Conservation (phyloP, 2,113 vertebrate species). For the Hippoglossus stenolepis region DNA sequence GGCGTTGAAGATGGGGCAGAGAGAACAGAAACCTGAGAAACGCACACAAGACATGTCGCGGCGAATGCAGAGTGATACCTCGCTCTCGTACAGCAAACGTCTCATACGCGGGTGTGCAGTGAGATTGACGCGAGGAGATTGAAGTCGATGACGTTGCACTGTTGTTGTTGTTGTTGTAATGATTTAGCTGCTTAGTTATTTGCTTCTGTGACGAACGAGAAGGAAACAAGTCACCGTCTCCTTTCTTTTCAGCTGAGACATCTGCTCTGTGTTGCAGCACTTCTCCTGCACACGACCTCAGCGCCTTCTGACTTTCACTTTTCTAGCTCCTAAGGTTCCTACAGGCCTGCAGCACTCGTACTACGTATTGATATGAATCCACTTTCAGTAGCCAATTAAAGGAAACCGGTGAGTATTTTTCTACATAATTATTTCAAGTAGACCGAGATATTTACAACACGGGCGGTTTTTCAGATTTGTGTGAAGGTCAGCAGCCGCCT, state of each 20-base stretch:
- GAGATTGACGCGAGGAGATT: slow-evolving; percentile 41
- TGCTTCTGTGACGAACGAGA: slow-evolving; percentile 58
- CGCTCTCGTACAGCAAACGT: slow-evolving; percentile 83
- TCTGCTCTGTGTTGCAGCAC: background rate
- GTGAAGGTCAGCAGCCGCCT: slow-evolving; percentile 43
- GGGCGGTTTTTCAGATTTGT: slow-evolving; percentile 15
- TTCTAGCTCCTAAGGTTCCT: slow-evolving; percentile 31
- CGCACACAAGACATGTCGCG: slow-evolving; percentile 89
- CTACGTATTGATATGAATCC: slow-evolving; percentile 33
- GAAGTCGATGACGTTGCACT: slow-evolving; percentile 58
- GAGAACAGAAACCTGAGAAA: slow-evolving; percentile 72
- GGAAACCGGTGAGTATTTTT: slow-evolving; percentile 29
- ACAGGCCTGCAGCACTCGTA: slow-evolving; percentile 28
- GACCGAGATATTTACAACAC: slow-evolving; percentile 69
- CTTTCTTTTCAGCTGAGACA: background rate
- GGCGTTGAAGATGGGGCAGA: slow-evolving; percentile 54
- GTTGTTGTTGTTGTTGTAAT: slow-evolving; percentile 57
- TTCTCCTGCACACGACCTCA: slow-evolving; percentile 17
- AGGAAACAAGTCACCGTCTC: slow-evolving; percentile 40
- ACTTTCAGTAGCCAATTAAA: slow-evolving; percentile 48
- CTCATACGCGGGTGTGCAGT: slow-evolving; percentile 80
- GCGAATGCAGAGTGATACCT: slow-evolving; percentile 85
- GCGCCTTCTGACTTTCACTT: slow-evolving; percentile 38
- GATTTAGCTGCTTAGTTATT: slow-evolving; percentile 73
- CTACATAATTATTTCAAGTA: slow-evolving; percentile 37